phyloP scores from a whole-genome alignment of 2,888 invertebrate species.

The Stratiomys singularior region DNA sequence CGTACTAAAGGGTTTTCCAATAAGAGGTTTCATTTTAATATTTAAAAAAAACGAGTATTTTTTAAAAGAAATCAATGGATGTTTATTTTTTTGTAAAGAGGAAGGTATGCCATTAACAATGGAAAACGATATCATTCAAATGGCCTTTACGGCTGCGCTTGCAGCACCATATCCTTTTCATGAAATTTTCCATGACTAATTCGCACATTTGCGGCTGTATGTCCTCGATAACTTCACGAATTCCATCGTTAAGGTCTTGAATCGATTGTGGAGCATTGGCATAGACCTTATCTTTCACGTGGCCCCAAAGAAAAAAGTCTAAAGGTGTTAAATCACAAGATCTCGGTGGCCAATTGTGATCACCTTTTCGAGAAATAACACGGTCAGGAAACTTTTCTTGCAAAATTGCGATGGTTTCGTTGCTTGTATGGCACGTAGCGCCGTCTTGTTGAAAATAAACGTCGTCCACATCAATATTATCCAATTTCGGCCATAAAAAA shows the following conservation, averaged over 20 bases:
- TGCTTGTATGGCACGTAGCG: constrained; percentile 33
- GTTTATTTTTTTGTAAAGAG: too few species aligned
- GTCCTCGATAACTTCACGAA: too few species aligned
- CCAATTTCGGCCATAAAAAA: neutral
- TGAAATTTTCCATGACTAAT: too few species aligned
- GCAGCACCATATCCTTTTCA: too few species aligned
- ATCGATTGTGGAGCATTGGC: constrained; percentile 1
- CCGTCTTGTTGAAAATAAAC: constrained; percentile 27
- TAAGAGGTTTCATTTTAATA: too few species aligned
- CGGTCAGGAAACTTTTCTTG: constrained; percentile 33
- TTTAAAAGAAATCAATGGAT: too few species aligned
- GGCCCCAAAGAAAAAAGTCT: constrained; percentile 41
- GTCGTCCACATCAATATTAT: neutral
- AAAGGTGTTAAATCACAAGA: constrained; percentile 23
- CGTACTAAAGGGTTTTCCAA: too few species aligned
- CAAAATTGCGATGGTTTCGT: neutral
- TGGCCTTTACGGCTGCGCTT: too few species aligned
- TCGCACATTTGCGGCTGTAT: too few species aligned
- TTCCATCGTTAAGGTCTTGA: neutral
- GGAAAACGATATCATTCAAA: too few species aligned
- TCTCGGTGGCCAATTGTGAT: constrained; percentile 46
- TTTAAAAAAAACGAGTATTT: too few species aligned
- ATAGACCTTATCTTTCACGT: constrained; percentile 25
- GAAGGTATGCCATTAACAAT: too few species aligned
- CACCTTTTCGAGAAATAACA: constrained; percentile 39